Percentiles rank a stretch among this genome's conserved stretches.
Conservation (phyloP, 2,797 vertebrate species). For the Miopithecus talapoin region DNA sequence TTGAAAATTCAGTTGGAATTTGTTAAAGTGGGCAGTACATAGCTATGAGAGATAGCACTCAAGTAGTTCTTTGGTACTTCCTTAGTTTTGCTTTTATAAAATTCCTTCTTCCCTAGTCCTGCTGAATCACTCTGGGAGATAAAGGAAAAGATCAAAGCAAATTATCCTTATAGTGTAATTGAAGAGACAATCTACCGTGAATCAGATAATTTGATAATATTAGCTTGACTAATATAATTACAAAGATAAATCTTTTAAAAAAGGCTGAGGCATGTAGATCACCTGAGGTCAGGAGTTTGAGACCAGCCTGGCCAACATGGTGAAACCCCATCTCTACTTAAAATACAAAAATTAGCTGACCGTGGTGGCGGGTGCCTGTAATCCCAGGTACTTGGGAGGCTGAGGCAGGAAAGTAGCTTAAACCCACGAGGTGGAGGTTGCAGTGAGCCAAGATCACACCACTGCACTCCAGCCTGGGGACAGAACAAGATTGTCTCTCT, state of each 20-base stretch:
- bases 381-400: too few relatives aligned
- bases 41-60: not conserved
- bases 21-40: not conserved
- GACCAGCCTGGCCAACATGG: too few relatives aligned
- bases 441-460: not conserved
- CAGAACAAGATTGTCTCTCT: too few relatives aligned
- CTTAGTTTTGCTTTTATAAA: not conserved
- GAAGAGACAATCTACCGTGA: not conserved
- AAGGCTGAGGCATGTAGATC: too few relatives aligned
- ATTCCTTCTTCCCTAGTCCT: not conserved
- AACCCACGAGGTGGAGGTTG: not conserved
- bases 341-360: not conserved
- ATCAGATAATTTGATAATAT: not conserved
- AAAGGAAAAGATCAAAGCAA: not conserved
- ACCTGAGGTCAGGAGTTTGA: too few relatives aligned
- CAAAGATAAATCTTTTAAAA: not conserved
- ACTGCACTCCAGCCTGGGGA: not conserved
- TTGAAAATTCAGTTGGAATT: not conserved
- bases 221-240: slow-evolving; percentile 37
- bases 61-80: not conserved
- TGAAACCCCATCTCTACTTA: too few relatives aligned
- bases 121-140: not conserved
- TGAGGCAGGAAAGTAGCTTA: not conserved
- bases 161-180: not conserved
- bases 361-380: too few relatives aligned